These are phyloP conservation scores for Fopius arisanus DNA, from an alignment of 1,140 invertebrate genomes.

Conservation along the genomic window DNA sequence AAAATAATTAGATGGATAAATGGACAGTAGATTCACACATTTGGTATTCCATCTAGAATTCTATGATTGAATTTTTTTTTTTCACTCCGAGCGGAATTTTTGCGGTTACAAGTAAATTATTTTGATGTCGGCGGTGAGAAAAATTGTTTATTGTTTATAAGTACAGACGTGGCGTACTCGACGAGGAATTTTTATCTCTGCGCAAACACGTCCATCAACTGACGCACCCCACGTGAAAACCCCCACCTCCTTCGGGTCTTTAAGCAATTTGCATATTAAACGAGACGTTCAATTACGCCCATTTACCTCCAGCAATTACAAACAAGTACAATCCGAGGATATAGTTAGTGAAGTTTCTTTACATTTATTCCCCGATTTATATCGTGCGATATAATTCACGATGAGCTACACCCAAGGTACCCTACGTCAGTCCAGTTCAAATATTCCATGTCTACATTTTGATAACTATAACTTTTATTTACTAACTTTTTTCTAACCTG, in stretches of 20 bases:
- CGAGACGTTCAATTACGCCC: not conserved
- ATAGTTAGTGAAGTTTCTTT: not conserved
- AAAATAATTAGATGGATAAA: too few species aligned
- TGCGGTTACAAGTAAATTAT: too few species aligned
- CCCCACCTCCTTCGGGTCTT: not conserved
- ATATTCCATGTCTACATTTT: too few species aligned
- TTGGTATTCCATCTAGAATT: too few species aligned
- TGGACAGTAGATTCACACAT: too few species aligned
- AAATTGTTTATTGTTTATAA: too few species aligned
- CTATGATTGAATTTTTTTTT: too few species aligned
- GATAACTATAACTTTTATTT: too few species aligned
- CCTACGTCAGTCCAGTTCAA: not conserved
- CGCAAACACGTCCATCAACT: not conserved
- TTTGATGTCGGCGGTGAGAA: too few species aligned
- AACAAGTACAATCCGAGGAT: not conserved
- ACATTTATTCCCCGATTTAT: not conserved
- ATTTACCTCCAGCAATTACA: not conserved
- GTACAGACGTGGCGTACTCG: too few species aligned
- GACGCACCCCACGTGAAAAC: not conserved
- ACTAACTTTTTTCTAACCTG: too few species aligned
- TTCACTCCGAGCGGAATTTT: too few species aligned
- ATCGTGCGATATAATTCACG: not conserved
- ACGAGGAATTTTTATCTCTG: not conserved
- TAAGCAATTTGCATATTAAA: slow-evolving; percentile 10
- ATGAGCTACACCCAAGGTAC: not conserved